These are phyloP conservation scores for Anthopleura xanthogrammica DNA, from an alignment of 92 coral and sea anemone genomes.

Conservation along the genomic window DNA sequence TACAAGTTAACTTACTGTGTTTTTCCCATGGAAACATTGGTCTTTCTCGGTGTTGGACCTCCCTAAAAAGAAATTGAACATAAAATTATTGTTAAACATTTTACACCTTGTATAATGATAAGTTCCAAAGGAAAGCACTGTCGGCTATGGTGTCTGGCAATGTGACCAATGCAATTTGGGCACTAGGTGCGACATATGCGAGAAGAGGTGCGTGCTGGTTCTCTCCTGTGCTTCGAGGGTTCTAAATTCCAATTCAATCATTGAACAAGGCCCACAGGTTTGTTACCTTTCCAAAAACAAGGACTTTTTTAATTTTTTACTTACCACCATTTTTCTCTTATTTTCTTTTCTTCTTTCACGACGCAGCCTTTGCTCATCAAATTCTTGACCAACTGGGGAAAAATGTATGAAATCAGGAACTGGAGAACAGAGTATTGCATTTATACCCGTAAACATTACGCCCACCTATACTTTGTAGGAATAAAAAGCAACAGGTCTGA, in stretches of 20 bases:
- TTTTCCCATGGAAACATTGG: slow-evolving; percentile 77
- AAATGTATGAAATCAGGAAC: neutral
- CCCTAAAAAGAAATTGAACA: slow-evolving; percentile 49
- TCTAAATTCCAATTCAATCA: no score
- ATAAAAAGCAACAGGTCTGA: no score
- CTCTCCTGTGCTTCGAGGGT: no score
- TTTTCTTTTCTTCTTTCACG: slow-evolving; percentile 94
- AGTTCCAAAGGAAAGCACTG: neutral
- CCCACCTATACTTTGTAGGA: no score
- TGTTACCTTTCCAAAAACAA: no score
- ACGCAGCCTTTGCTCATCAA: slow-evolving; percentile 86
- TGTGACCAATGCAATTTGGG: no score
- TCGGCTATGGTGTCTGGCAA: neutral
- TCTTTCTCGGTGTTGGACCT: slow-evolving; percentile 88
- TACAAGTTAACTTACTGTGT: slow-evolving; percentile 50
- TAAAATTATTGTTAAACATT: neutral
- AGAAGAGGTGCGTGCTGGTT: no score
- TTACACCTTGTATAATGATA: neutral
- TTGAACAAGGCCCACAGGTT: no score
- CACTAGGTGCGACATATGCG: no score
- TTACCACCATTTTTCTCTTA: slow-evolving; percentile 84
- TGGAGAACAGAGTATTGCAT: neutral
- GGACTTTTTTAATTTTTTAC: neutral
- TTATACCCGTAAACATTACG: no score
- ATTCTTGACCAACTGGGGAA: slow-evolving; percentile 82